Conservation (phyloP, 2,113 vertebrate species). For the Microtus montanus region DNA sequence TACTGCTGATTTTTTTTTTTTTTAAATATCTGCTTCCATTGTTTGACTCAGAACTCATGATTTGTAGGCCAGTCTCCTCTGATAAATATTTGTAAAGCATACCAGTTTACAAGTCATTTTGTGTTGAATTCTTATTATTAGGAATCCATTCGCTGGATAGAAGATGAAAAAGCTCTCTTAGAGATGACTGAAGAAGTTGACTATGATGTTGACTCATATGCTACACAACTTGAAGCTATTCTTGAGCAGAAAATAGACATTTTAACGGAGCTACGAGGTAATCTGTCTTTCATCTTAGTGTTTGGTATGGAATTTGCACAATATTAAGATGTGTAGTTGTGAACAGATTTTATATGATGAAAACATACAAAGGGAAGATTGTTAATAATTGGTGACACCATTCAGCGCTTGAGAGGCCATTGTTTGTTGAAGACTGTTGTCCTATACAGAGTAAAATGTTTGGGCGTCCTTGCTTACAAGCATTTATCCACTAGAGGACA, state of each 20-base stretch:
- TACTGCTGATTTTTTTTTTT: constrained; percentile 14
- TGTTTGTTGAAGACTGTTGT: background rate
- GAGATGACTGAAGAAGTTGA: constrained; percentile 99
- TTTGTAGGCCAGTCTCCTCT: background rate
- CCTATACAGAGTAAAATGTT: background rate
- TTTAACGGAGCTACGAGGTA: constrained; percentile 96
- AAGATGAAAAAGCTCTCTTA: constrained; percentile 96
- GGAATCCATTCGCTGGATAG: constrained; percentile 98
- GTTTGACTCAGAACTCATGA: constrained; percentile 24
- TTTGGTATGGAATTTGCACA: constrained; percentile 35
- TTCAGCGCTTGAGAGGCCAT: background rate
- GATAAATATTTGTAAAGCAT: background rate
- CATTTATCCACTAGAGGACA: background rate
- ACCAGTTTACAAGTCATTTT: background rate
- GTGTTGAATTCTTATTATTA: constrained; percentile 75
- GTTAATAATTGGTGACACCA: background rate
- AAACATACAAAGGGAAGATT: constrained; percentile 1
- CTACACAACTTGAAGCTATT: constrained; percentile 97
- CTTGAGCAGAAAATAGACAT: constrained; percentile 98
- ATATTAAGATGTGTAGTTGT: constrained; percentile 34
- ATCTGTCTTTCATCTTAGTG: constrained; percentile 55
- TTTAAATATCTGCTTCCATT: constrained; percentile 18
- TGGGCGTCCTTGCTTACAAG: background rate
- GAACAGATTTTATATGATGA: constrained; percentile 35
- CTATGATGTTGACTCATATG: constrained; percentile 97